A percentile compares a stretch with the other conserved stretches of the same genome.
These are phyloP conservation scores for Platerodrilus igneus DNA, from an alignment of 2,888 invertebrate genomes.

Conservation along the genomic window DNA sequence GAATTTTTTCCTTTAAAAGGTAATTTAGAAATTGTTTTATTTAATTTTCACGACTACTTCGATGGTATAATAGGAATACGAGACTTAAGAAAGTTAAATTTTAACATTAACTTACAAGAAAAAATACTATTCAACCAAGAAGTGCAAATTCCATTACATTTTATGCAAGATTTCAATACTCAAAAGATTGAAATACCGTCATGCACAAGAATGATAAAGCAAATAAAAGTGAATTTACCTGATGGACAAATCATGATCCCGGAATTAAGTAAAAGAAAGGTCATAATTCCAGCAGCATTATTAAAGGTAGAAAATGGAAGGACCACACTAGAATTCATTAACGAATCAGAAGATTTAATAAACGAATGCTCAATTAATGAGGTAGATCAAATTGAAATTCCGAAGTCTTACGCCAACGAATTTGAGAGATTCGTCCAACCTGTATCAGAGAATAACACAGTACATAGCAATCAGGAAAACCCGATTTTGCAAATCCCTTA, in stretches of 20 bases:
- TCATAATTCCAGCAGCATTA: constrained; percentile 1
- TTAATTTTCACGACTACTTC: constrained; percentile 21
- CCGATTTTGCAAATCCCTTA: no score
- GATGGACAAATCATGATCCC: constrained; percentile 2
- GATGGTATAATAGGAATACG: constrained; percentile 20
- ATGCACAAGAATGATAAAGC: no score
- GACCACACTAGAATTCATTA: background rate
- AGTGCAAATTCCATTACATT: constrained; percentile 1
- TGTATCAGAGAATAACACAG: no score
- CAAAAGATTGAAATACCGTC: background rate
- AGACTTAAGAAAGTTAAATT: constrained; percentile 15
- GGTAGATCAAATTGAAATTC: no score
- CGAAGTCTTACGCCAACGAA: no score
- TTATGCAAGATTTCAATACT: background rate
- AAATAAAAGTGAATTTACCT: constrained; percentile 1
- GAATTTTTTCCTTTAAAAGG: constrained; percentile 13
- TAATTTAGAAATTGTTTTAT: constrained; percentile 13
- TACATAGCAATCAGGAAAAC: no score
- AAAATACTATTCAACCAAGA: constrained; percentile 9
- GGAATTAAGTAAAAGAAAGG: background rate
- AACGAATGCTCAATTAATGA: no score
- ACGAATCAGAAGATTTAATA: no score
- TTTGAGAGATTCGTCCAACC: no score
- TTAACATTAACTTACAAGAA: constrained; percentile 12
- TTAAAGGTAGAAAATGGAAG: background rate